Conservation (phyloP, 2,113 vertebrate genomes). For the Pipa parva region DNA sequence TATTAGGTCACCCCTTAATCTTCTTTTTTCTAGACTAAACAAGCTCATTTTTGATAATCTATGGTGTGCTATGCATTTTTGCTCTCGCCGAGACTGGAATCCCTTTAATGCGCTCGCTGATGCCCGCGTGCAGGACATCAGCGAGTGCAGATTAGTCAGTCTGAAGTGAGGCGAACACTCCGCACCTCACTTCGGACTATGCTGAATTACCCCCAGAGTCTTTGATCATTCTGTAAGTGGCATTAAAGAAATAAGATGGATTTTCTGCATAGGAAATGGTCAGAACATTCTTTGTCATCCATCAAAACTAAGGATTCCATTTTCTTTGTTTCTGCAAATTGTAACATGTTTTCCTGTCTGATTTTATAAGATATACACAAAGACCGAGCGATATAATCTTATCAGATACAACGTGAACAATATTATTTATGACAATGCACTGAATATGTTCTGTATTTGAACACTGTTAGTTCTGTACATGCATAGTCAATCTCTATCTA, state of each 20-base stretch:
- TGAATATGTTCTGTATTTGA: not conserved
- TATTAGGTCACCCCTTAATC: too few relatives aligned
- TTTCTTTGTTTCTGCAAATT: constrained; percentile 4
- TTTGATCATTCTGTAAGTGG: constrained; percentile 41
- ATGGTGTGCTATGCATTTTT: too few relatives aligned
- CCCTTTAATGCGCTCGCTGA: too few relatives aligned
- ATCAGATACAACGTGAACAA: constrained; percentile 4
- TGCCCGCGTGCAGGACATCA: too few relatives aligned
- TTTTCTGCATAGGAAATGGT: constrained; percentile 47
- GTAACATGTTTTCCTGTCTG: not conserved
- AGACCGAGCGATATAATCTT: not conserved
- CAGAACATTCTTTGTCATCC: constrained; percentile 37
- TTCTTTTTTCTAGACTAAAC: too few relatives aligned
- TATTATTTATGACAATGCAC: constrained; percentile 12
- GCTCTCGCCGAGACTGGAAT: too few relatives aligned
- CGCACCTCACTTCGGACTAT: too few relatives aligned
- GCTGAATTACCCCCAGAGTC: too few relatives aligned
- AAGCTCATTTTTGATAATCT: too few relatives aligned
- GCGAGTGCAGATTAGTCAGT: too few relatives aligned
- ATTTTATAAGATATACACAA: constrained; percentile 4
- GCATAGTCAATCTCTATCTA: too few relatives aligned
- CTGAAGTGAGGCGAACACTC: too few relatives aligned
- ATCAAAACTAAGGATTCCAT: constrained; percentile 24
- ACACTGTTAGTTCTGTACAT: not conserved
- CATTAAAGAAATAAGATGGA: constrained; percentile 2